Evolutionary conservation across 2,797 vertebrate genomes (phyloP).

Genomic region (Microcaecilia unicolor): DNA sequence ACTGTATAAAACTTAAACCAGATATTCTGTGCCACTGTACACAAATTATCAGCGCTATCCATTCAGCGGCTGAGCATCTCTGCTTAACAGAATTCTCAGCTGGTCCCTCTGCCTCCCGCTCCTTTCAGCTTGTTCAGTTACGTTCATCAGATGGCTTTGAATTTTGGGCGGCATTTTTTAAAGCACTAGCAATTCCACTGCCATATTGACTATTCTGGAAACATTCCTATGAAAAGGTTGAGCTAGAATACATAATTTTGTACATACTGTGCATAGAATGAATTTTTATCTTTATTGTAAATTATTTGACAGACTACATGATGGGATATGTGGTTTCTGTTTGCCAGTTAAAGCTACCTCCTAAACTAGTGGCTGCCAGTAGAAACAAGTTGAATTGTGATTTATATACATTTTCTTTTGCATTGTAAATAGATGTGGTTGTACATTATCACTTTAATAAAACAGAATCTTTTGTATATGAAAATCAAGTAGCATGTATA

Average conservation of each 20-base stretch:
- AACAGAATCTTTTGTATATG: conserved; percentile 61
- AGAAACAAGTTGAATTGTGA: conserved; percentile 73
- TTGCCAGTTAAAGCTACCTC: conserved; percentile 96
- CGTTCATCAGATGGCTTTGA: no score
- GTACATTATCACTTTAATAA: conserved; percentile 77
- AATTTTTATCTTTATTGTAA: conserved; percentile 78
- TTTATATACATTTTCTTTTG: conserved; percentile 58
- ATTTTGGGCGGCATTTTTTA: no score
- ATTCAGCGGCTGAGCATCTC: no score
- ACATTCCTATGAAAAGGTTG: conserved; percentile 32
- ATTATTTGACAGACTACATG: conserved; percentile 81
- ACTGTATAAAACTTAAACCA: no score
- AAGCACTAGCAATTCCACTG: conserved; percentile 39
- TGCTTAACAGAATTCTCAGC: no score
- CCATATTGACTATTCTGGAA: conserved; percentile 36
- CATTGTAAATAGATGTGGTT: conserved; percentile 74
- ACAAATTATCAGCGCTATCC: no score
- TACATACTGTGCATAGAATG: conserved; percentile 73
- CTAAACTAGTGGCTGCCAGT: conserved; percentile 81
- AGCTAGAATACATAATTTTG: conserved; percentile 55
- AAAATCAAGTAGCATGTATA: conserved; percentile 73
- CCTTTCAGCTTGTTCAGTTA: no score
- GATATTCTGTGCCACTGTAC: no score
- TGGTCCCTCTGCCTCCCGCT: no score
- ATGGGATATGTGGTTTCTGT: conserved; percentile 78